Evolutionary conservation across 2,888 invertebrate genomes (phyloP), one percentile per base, ranked within the genome.

Genomic region (Ophioninae sp.): DNA sequence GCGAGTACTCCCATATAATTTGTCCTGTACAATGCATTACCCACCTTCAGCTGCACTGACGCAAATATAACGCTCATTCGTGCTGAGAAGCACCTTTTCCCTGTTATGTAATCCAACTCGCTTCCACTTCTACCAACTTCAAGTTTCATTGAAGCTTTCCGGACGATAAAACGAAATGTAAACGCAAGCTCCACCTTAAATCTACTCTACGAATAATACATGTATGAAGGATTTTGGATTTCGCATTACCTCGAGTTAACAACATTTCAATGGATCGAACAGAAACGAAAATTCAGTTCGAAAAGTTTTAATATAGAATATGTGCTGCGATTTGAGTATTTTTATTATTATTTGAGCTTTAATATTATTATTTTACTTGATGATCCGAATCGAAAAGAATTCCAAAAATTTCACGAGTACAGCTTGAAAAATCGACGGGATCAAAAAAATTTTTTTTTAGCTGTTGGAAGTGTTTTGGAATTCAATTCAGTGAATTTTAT

Each of bases 1-100:
- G 23, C 39, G 22, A 64, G 51, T 59, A 41, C 67, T 67, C 59
- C 56, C 75, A 63, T 81, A 73, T 76, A 84, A 84, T 84, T 84
- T 76, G 64, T 76, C 81, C 67, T 75, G 74, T 72, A 84, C 81
- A 81, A 81, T 81, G 72, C 75, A 75, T 63, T 61, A 22, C 68
- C 41, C 23, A 59, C 65, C 51, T 71, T 73, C 59, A 74, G 71
- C 78, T 67, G 22, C 51, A 65, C 72, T 44, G 51, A 69, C 63
- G 72, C 65, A 79, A 65, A 68, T 72, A 78, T 74, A 79, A 63
- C 51, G 58, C 69, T 68, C 64, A 65, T 79, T 75, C 44, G 65
- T 82, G 51, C 65, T 75, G 44, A 63, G 59, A 64, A 65, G 74
- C 64, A 13, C 63, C 51, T n/a, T 58, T 17, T 20, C 59, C 23